phyloP scores from a whole-genome alignment of 2,797 vertebrate genomes.

The Tapera naevia region DNA sequence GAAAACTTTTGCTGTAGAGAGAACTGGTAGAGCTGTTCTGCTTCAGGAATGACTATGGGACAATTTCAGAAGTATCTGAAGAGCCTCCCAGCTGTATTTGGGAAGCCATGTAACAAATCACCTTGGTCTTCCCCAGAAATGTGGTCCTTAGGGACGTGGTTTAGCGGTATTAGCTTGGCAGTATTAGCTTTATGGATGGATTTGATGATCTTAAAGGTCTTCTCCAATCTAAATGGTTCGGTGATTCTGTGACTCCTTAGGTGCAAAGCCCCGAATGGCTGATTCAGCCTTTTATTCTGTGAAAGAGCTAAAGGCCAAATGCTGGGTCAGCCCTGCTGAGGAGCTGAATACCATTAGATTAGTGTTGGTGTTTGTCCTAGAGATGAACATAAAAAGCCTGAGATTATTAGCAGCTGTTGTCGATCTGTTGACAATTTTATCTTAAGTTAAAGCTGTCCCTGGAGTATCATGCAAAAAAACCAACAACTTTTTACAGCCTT shows the following conservation, averaged over 20 bases:
- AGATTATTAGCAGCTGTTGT: neutral
- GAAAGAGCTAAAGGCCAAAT: neutral
- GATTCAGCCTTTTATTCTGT: neutral
- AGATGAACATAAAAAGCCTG: neutral
- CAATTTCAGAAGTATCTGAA: neutral
- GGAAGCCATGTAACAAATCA: neutral
- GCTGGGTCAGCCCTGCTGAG: neutral
- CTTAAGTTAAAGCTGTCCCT: neutral
- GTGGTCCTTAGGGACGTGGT: too few species aligned
- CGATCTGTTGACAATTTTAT: neutral
- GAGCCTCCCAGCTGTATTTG: neutral
- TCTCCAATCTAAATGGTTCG: too few species aligned
- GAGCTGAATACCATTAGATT: neutral
- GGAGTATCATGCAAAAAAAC: neutral
- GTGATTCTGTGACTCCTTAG: neutral
- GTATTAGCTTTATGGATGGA: too few species aligned
- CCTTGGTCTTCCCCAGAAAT: neutral
- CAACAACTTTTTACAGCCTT: neutral
- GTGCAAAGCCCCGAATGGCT: neutral
- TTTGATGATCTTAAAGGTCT: too few species aligned
- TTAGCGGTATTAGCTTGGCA: too few species aligned
- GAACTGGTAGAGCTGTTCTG: neutral
- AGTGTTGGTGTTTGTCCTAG: neutral
- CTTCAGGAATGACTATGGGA: neutral
- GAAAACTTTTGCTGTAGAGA: neutral